Evolutionary conservation across 2,888 invertebrate genomes (phyloP), one percentile per base, ranked within the genome.

Genomic region (Drosophila eohydei): DNA sequence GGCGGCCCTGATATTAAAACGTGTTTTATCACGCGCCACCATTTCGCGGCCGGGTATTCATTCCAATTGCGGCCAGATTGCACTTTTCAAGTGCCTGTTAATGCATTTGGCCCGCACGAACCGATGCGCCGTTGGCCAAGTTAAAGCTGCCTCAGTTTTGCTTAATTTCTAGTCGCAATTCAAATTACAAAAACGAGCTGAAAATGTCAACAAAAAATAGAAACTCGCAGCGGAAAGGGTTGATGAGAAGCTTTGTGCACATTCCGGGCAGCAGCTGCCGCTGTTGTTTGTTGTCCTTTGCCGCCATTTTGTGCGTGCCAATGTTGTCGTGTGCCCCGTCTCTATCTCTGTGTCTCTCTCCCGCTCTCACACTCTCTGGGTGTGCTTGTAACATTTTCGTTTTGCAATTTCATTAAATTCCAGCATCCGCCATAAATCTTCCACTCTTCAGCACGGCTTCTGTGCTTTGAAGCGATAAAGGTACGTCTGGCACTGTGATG

Each of bases 381-480:
- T 62, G 61, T 61, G 63, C 60, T 56, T 90, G 89, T 87, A 90
- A 91, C 89, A 90, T 91, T 92, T 91, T 92, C 92, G 91, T 92
- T 92, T 92, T 92, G 92, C 92, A 92, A 92, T 92, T 92, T 92
- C 92, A 92, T 92, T 92, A 92, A 92, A 92, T 92, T 92, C 92
- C 92, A 92, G 91, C 93, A 92, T 92, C 92, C 92, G 92, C 92
- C 91, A 92, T 92, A 92, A 92, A 92, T 92, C 92, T 92, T 90
- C 88, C 91, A 89, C 91, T 88, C 90, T 90, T 88, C 89, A 89
- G 86, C 90, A 90, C 69, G 88, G 86, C 83, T 86, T 89, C 86
- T 86, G 88, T 89, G 89, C 89, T 86, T 89, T 89, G 88, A 85
- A 86, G 84, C 84, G 84, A 85, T 85, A 85, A 85, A 85, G 84